Evolutionary conservation across 2,888 invertebrate genomes (phyloP).

Genomic region (Spialia ferax): DNA sequence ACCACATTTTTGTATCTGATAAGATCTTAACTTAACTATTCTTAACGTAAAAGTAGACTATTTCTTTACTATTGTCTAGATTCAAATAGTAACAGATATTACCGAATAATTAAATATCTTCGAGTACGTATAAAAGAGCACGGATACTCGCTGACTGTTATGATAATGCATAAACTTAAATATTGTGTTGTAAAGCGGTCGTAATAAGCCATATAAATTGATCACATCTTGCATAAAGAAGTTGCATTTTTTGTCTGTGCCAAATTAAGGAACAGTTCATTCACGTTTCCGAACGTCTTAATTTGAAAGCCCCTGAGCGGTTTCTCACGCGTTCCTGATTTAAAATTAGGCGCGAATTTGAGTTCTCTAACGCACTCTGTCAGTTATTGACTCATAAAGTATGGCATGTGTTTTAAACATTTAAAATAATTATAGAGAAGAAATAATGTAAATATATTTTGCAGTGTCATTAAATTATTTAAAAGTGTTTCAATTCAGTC

Average conservation of each 20-base stretch:
- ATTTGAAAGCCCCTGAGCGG: constrained; percentile 67
- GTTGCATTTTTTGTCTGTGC: constrained; percentile 13
- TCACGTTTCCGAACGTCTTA: constrained; percentile 67
- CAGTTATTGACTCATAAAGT: not conserved
- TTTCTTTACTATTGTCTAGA: no score
- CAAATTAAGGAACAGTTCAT: constrained; percentile 56
- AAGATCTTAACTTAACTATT: no score
- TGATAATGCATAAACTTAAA: no score
- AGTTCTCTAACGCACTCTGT: not conserved
- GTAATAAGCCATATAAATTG: constrained; percentile 25
- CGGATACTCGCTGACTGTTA: no score
- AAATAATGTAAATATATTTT: not conserved
- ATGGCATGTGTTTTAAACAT: not conserved
- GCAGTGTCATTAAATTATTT: not conserved
- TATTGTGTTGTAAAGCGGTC: not conserved
- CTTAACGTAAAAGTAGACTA: no score
- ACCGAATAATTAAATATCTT: no score
- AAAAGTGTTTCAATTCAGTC: not conserved
- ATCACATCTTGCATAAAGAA: constrained; percentile 6
- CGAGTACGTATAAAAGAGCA: no score
- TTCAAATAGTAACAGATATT: no score
- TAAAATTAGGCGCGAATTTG: constrained; percentile 73
- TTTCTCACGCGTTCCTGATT: constrained; percentile 80
- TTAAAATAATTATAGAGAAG: no score
- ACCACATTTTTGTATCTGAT: no score